Evolutionary conservation across 2,888 invertebrate species (phyloP), one percentile per base, ranked within the genome.

Genomic region (Amphimallon solstitiale): DNA sequence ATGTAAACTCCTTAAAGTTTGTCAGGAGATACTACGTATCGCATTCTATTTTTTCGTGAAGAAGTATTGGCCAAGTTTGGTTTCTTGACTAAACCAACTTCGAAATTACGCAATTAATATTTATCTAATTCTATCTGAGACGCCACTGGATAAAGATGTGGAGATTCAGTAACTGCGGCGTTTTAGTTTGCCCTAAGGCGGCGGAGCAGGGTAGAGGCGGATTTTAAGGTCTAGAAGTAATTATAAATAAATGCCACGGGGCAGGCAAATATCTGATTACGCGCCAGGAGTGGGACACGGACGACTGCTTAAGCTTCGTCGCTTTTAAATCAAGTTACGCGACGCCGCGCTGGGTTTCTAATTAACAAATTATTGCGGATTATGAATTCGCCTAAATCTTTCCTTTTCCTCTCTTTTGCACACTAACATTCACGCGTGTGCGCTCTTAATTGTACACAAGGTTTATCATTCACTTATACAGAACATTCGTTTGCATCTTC

Each of bases 301-400:
- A 74, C 77, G 77, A 74, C 74, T 76, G 76, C 75, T 77, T 75
- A 77, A 77, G 79, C 80, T 76, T 74, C 79, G 79, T 76, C 79
- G 80, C 80, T 80, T 80, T 79, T 79, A 81, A 81, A 81, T 81
- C 79, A 77, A 78, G 80, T 81, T 81, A 81, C 74, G 73, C 74
- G 77, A 77, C 75, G 77, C 78, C 80, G 78, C 77, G 77, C 77
- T 78, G 79, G 76, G 78, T 76, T 78, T 74, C 77, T 81, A 81
- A 82, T 82, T 82, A 82, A 81, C 80, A 79, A 81, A 81, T 81
- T 81, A 81, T 81, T 80, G 77, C 78, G 74, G 76, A 75, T 74
- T 75, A 73, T 70, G 74, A 71, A 70, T 71, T 71, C 43, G 56
- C 56, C 43, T 56, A 56, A 56, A 56, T 56, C 56, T 56, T 56